A percentile compares a stretch with the other conserved stretches of the same genome.
Conservation (phyloP, 2,113 vertebrate genomes). For the Salvelinus fontinalis region DNA sequence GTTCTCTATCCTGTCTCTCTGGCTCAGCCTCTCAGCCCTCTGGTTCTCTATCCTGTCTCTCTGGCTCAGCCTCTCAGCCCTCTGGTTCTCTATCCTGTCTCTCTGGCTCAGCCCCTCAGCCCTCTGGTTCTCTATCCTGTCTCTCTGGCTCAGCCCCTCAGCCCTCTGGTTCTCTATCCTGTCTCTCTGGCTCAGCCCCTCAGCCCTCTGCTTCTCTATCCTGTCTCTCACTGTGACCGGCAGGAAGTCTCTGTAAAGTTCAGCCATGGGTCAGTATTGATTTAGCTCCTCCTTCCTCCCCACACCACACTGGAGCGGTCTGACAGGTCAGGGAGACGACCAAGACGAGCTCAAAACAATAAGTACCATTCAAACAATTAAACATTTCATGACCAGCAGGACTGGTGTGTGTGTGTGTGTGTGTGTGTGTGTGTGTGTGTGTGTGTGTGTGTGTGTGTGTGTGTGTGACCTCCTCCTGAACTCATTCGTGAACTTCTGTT, state of each 20-base stretch:
- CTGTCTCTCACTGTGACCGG: neutral
- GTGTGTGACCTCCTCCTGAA: neutral
- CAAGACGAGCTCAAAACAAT: neutral
- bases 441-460: slow-evolving; percentile 10
- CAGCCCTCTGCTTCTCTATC: too few species aligned
- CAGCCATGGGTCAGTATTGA: slow-evolving; percentile 3
- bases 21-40: too few species aligned
- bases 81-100: too few species aligned
- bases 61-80: too few species aligned
- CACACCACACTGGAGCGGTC: neutral
- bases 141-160: too few species aligned
- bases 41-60: too few species aligned
- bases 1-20: too few species aligned
- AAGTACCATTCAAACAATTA: slow-evolving; percentile 42
- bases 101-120: too few species aligned
- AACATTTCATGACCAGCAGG: slow-evolving; percentile 43
- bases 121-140: too few species aligned
- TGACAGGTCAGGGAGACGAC: neutral
- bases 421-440: slow-evolving; percentile 7
- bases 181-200: too few species aligned
- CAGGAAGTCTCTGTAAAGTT: slow-evolving; percentile 5
- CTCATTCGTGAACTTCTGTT: neutral
- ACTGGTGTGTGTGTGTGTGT: neutral
- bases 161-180: too few species aligned
- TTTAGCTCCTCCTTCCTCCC: neutral